phyloP scores from a whole-genome alignment of 2,113 vertebrate species.

The Mustelus asterias region DNA sequence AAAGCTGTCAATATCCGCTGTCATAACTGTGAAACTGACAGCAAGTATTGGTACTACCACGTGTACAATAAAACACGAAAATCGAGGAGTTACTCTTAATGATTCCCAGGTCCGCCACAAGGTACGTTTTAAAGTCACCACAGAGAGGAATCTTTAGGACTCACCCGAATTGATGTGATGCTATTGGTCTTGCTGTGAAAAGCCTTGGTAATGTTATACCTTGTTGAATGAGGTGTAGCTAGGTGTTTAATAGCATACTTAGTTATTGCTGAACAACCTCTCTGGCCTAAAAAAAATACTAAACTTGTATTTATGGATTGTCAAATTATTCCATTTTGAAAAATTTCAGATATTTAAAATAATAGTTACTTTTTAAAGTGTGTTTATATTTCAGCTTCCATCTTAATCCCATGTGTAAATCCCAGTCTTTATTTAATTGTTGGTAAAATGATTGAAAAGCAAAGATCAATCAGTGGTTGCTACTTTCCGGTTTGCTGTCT shows the following conservation, averaged over 20 bases:
- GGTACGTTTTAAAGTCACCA: background rate
- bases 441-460: background rate
- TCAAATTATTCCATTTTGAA: background rate
- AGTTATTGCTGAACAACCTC: background rate
- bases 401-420: background rate
- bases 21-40: background rate
- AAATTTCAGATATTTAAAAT: background rate
- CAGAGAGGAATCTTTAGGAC: background rate
- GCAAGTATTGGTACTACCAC: background rate
- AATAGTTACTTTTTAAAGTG: background rate
- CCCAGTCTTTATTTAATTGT: background rate
- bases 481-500: background rate
- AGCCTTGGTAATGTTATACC: background rate
- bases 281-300: background rate
- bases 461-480: background rate
- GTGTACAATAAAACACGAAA: background rate
- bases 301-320: background rate
- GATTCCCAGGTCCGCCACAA: background rate
- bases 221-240: background rate
- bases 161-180: background rate
- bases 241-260: background rate
- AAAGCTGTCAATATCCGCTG: background rate
- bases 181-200: background rate
- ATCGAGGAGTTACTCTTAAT: background rate
- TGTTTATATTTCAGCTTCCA: background rate